Percentiles rank a stretch among this genome's conserved stretches.
These are phyloP conservation scores for Lamellibrachia columna DNA, from an alignment of 2,888 invertebrate species.

Conservation along the genomic window DNA sequence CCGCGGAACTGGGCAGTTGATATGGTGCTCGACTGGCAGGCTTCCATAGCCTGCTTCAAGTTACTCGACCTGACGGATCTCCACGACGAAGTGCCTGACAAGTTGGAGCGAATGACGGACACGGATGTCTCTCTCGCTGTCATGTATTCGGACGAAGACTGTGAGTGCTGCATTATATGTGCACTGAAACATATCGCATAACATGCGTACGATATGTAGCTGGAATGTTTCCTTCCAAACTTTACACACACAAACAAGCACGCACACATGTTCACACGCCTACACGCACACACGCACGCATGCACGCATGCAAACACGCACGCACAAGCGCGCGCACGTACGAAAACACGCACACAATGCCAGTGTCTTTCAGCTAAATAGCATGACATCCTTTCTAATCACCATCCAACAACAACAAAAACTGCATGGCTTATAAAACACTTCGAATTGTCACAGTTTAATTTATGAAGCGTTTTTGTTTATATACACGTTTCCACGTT, in stretches of 20 bases:
- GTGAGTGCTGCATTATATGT: neutral
- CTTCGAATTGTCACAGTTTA: too few relatives aligned
- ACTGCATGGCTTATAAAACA: neutral
- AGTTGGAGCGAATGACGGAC: neutral
- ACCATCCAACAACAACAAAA: neutral
- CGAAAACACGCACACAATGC: neutral
- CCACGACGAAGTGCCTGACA: neutral
- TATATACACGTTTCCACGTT: too few relatives aligned
- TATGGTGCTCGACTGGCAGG: conserved; percentile 5
- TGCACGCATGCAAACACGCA: neutral
- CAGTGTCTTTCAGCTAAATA: neutral
- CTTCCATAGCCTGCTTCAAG: neutral
- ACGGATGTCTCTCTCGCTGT: neutral
- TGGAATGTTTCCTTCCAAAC: neutral
- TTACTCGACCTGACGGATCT: neutral
- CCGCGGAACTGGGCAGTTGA: neutral
- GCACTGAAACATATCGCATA: neutral
- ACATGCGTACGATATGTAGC: neutral
- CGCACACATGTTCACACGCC: too few relatives aligned
- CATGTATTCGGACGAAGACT: neutral
- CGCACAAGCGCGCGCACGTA: neutral
- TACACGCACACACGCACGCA: neutral
- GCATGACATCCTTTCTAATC: neutral
- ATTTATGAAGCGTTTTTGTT: too few relatives aligned
- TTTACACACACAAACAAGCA: too few relatives aligned